Percentiles rank a stretch among this genome's conserved stretches.
phyloP scores from a whole-genome alignment of 2,797 vertebrate genomes.

The Sphaeramia orbicularis region DNA sequence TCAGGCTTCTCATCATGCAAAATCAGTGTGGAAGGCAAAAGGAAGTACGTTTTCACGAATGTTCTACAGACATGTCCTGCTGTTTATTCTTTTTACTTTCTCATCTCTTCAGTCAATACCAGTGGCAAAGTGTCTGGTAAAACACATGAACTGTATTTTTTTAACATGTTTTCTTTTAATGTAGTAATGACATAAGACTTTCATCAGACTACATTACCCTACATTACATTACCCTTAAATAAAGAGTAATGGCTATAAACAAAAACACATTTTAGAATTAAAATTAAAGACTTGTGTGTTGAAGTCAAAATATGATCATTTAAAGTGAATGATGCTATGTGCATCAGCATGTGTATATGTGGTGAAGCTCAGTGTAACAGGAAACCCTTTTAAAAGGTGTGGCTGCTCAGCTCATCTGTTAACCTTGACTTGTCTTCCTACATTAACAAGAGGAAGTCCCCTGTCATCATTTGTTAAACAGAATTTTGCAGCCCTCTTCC shows the following conservation, averaged over 20 bases:
- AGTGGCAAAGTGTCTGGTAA: not conserved
- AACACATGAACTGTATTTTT: too few relatives aligned
- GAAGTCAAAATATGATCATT: too few relatives aligned
- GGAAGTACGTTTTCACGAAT: too few relatives aligned
- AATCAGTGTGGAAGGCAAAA: not conserved
- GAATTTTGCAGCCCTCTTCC: slow-evolving; percentile 10
- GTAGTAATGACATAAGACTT: too few relatives aligned
- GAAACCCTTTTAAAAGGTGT: slow-evolving; percentile 26
- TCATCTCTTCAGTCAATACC: not conserved
- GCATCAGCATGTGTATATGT: not conserved
- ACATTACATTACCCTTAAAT: too few relatives aligned
- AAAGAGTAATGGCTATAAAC: too few relatives aligned
- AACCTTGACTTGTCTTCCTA: slow-evolving; percentile 44
- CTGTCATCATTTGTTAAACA: slow-evolving; percentile 37
- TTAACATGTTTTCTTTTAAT: too few relatives aligned
- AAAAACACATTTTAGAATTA: too few relatives aligned
- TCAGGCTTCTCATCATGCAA: not conserved
- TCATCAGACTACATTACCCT: too few relatives aligned
- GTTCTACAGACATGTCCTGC: not conserved
- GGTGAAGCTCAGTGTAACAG: slow-evolving; percentile 7
- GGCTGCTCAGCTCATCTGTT: slow-evolving; percentile 24
- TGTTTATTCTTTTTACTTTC: not conserved
- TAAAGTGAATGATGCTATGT: not conserved
- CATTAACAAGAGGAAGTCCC: slow-evolving; percentile 26
- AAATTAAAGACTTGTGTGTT: too few relatives aligned